These are phyloP conservation scores for Achroia grisella DNA, from an alignment of 1,140 invertebrate species.

Conservation along the genomic window DNA sequence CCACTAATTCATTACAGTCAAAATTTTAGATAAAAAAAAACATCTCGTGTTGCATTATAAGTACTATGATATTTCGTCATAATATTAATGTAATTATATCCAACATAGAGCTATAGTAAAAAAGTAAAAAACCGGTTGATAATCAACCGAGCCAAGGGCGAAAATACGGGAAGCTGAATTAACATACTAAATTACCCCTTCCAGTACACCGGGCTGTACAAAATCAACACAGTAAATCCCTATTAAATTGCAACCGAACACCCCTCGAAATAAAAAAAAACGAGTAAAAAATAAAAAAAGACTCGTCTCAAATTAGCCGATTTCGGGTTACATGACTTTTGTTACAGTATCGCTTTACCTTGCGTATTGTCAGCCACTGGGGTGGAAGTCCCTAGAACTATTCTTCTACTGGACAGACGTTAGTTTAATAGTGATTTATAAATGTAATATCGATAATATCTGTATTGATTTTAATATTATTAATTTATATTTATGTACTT, in stretches of 20 bases:
- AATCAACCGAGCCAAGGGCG: neutral
- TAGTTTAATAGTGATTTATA: conserved; percentile 2
- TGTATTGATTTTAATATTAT: no score
- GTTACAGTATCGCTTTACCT: conserved; percentile 37
- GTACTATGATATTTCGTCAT: no score
- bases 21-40: no score
- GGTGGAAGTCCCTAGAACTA: conserved; percentile 41
- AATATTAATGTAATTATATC: no score
- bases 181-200: conserved; percentile 38
- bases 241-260: conserved; percentile 54
- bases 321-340: conserved; percentile 50
- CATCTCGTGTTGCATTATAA: no score
- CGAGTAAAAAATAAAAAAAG: conserved; percentile 26
- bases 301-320: conserved; percentile 39
- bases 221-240: conserved; percentile 33
- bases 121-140: neutral
- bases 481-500: no score
- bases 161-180: conserved; percentile 19
- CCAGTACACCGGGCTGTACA: conserved; percentile 13
- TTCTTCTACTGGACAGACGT: conserved; percentile 30
- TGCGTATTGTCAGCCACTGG: conserved; percentile 29
- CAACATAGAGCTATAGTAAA: no score
- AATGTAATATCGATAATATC: no score
- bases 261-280: conserved; percentile 30
- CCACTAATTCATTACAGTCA: no score